These are phyloP conservation scores for human DNA, from an alignment of 2,113 vertebrate genomes.

Conservation along the genomic window GRCh38 chr7:56116001-56116500, in stretches of 20 bases:
- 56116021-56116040: constrained; percentile 57
- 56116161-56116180: constrained; percentile 89
- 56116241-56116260: constrained; percentile 84
- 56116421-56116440: background rate
- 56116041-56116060: constrained; percentile 63
- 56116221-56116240: constrained; percentile 86
- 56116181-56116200: constrained; percentile 86
- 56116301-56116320: too few relatives aligned
- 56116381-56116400: constrained; percentile 11
- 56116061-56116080: constrained; percentile 87
- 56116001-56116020: background rate
- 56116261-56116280: fast-evolving
- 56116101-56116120: constrained; percentile 91
- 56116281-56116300: fast-evolving
- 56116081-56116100: constrained; percentile 87
- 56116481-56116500: too few relatives aligned
- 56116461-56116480: too few relatives aligned
- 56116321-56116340: background rate
- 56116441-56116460: background rate
- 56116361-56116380: constrained; percentile 17
- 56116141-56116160: constrained; percentile 87
- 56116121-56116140: constrained; percentile 89
- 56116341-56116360: constrained; percentile 57
- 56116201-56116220: constrained; percentile 89
- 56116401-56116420: background rate